Evolutionary conservation across 2,888 invertebrate genomes (phyloP), one percentile per base, ranked within the genome.

Genomic region (Mythimna lalbum): DNA sequence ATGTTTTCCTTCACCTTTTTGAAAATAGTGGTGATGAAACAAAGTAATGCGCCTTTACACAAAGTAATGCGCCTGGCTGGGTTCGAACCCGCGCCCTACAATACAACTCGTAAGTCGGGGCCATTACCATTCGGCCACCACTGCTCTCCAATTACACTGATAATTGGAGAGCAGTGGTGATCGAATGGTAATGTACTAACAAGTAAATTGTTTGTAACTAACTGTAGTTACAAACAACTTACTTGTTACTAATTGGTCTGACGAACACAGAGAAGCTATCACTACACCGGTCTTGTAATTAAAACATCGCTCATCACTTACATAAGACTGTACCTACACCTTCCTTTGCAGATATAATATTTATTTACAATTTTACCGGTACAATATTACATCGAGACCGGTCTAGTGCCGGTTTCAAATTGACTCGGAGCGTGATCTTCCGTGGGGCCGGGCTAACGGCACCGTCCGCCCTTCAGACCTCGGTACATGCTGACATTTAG

Each of bases 371-470:
- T 65, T 65, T 57, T 76, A 72, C 60, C 71, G 70, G 80, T 80
- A 77, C 73, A 78, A 53, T 81, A 81, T 77, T 81, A 65, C 82
- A 53, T 63, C 53, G 71, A 21, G 76, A 78, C 84, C 73, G 75
- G 81, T 81, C 78, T 69, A 74, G 77, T 77, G 69, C 70, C 67
- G 69, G 81, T 82, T 81, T 87, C 80, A 79, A 87, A 88, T 87
- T 84, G 82, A 80, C 79, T 78, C 66, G 68, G 83, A 79, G 78
- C 81, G 80, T 86, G 88, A 88, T 89, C 84, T 88, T 85, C 79
- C 84, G 82, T 47, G 63, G 52, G 79, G 81, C 82, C 76, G 55
- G 66, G 50, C 33, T 88, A 89, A 89, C 90, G 89, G 89, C 67
- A 84, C 72, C 63, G 57, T 31, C 66, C 69, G 80, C 75, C 81